Base-by-base conservation (phyloP, 1,140 invertebrate species). In the Drosophila lacteicornis region DNA sequence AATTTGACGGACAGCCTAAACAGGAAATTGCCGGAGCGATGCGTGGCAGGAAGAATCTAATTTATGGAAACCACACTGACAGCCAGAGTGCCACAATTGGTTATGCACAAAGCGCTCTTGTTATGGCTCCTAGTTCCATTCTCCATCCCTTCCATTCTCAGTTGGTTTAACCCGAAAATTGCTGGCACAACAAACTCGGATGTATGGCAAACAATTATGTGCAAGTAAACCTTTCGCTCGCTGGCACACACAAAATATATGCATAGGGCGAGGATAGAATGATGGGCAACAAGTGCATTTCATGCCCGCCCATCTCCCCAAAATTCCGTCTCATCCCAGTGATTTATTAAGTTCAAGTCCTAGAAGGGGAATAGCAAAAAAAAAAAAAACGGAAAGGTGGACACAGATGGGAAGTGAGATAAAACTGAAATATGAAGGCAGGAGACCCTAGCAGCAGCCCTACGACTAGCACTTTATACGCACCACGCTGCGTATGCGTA, bases 261-360 rank as follows among this genome's bases (percentile, higher is more conserved):
- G 27, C 50, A 42, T n/a, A 47, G 45, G 40, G 13, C 19, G 46
- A 36, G 30, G 42, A 43, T 25, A 62, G 57, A 71, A 1, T 58
- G 78, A 53, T 49, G 66, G 75, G 81, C 81, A 84, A 80, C 77
- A 85, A 78, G 77, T 80, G 62, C 58, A 47, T 43, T 57, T 61
- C 36, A 58, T 38, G 51, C 30, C 45, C 42, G 45, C 27, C n/a
- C 51, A 47, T 42, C 36, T 43, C 27, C 45, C 49, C 30, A 75
- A 62, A 75, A 36, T 62, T 46, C 36, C 17, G 17, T 47, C 66
- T 67, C 61, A 56, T 45, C 27, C 49, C 43, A 55, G 66, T 77
- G 78, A 85, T 84, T 85, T 85, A 84, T 85, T 61, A 51, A 57
- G 82, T 69, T 75, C 56, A 81, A 78, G 62, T 74, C 58, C 40